Conservation (phyloP, 2,888 invertebrate genomes). For the Cosmia trapezina region DNA sequence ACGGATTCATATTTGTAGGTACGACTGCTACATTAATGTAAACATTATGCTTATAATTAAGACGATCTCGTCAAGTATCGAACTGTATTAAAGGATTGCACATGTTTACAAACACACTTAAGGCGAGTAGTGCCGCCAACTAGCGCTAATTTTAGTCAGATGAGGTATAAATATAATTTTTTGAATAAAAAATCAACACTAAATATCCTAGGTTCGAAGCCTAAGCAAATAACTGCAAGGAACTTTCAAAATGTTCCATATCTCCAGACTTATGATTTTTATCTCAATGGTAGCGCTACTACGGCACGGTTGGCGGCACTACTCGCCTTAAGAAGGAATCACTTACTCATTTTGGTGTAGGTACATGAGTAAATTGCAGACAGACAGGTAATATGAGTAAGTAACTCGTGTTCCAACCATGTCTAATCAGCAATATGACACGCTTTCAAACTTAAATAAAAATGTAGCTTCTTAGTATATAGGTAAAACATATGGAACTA, state of each 20-base stretch:
- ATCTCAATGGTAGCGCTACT: no score
- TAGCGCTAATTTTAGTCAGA: no score
- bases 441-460: constrained; percentile 1
- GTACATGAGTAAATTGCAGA: neutral
- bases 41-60: neutral
- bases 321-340: neutral
- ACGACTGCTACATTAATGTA: no score
- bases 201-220: no score
- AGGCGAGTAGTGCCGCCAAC: no score
- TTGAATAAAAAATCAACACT: no score
- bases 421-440: neutral
- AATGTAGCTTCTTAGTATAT: constrained; percentile 7
- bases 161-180: no score
- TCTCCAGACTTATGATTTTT: no score
- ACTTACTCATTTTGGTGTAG: neutral
- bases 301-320: no score
- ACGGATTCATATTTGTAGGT: no score
- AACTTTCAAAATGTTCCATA: no score
- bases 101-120: neutral
- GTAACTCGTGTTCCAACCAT: neutral
- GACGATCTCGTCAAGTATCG: neutral
- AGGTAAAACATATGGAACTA: neutral
- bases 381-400: constrained; percentile 3
- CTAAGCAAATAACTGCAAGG: no score
- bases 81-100: neutral